A percentile compares a stretch with the other conserved stretches of the same genome.
These are phyloP conservation scores for Alsophila aescularia DNA, from an alignment of 2,888 invertebrate genomes.

Conservation along the genomic window DNA sequence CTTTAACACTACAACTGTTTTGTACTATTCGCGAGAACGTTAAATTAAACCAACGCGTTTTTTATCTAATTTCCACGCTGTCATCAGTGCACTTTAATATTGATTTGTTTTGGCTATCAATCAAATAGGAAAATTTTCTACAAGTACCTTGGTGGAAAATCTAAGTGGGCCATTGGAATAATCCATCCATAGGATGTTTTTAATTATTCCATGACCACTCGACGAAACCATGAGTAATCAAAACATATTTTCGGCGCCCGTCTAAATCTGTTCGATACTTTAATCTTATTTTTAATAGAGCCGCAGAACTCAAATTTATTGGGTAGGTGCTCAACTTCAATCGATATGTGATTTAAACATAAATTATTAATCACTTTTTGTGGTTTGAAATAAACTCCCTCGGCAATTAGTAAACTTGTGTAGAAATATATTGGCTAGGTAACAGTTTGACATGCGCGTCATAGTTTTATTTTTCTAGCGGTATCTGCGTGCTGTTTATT, in stretches of 20 bases:
- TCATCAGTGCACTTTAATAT: background rate
- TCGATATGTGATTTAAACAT: slow-evolving; percentile 36
- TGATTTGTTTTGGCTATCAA: slow-evolving; percentile 1
- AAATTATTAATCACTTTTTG: slow-evolving; percentile 32
- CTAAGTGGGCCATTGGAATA: slow-evolving; percentile 20
- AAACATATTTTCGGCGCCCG: slow-evolving; percentile 37
- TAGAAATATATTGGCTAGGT: background rate
- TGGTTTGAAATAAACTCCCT: slow-evolving; percentile 8
- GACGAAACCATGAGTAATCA: slow-evolving; percentile 12
- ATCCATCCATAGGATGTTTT: slow-evolving; percentile 26
- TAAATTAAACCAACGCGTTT: too few relatives aligned
- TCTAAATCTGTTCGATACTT: slow-evolving; percentile 35
- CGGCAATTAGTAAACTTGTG: slow-evolving; percentile 5
- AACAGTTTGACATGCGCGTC: background rate
- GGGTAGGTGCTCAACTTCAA: slow-evolving; percentile 36
- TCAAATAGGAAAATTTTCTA: slow-evolving; percentile 1
- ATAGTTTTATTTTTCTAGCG: background rate
- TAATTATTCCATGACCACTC: slow-evolving; percentile 12
- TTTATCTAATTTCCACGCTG: background rate
- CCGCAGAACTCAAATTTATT: slow-evolving; percentile 36
- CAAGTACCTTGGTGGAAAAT: background rate
- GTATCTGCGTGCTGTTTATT: background rate
- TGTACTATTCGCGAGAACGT: too few relatives aligned
- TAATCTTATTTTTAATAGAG: slow-evolving; percentile 30
- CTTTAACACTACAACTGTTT: too few relatives aligned